Percentiles rank a stretch among this genome's conserved stretches.
These are phyloP conservation scores for Pangasius macronema DNA, from an alignment of 2,797 vertebrate genomes.

Conservation along the genomic window DNA sequence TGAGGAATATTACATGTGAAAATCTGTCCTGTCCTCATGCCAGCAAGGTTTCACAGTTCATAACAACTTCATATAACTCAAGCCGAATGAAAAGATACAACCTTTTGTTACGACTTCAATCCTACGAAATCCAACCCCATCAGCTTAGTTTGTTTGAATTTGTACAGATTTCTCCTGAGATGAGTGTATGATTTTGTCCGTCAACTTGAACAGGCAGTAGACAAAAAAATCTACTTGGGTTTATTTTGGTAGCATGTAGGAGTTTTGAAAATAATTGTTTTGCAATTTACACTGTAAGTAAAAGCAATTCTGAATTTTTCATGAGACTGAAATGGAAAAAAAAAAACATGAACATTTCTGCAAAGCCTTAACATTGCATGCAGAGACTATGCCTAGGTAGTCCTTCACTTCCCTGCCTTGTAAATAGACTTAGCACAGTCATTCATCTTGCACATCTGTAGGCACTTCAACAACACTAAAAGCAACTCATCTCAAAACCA, in stretches of 20 bases:
- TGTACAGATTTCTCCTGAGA: not conserved
- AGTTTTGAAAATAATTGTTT: not conserved
- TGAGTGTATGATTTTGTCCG: not conserved
- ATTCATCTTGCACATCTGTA: not conserved
- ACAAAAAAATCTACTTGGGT: not conserved
- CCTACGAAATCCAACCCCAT: not conserved
- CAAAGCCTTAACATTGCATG: not conserved
- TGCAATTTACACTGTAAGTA: not conserved
- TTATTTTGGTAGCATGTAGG: not conserved
- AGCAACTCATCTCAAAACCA: not conserved
- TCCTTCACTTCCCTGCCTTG: not conserved
- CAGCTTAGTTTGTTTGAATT: not conserved
- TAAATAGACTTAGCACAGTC: not conserved
- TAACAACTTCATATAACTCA: constrained; percentile 2
- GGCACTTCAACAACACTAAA: not conserved
- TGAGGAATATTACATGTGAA: constrained; percentile 13
- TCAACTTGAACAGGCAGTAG: not conserved
- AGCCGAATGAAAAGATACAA: not conserved
- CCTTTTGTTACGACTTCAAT: not conserved
- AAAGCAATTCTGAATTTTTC: not conserved
- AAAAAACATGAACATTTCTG: not conserved
- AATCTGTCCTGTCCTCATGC: constrained; percentile 8
- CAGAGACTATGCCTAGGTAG: not conserved
- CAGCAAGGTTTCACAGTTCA: constrained; percentile 2
- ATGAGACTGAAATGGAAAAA: not conserved